phyloP scores from a whole-genome alignment of 1,140 invertebrate genomes.

The Wasmannia auropunctata region DNA sequence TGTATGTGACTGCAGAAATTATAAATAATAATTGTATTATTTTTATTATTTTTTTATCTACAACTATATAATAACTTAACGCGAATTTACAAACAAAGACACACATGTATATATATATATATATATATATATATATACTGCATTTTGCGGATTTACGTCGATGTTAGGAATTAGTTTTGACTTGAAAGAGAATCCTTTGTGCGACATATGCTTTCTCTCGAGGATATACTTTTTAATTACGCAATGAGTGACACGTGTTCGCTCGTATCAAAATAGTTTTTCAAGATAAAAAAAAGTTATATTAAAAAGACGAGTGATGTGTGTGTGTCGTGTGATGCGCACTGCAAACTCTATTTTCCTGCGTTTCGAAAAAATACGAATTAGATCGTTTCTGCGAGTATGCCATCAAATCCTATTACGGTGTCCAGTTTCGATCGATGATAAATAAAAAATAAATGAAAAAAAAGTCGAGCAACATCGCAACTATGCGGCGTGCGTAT shows the following conservation, averaged over 20 bases:
- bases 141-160: background rate
- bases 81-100: too few relatives aligned
- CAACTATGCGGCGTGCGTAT: background rate
- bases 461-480: background rate
- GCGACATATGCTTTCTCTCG: background rate
- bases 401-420: background rate
- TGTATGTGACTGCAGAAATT: too few relatives aligned
- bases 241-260: background rate
- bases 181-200: background rate
- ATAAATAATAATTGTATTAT: too few relatives aligned
- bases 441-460: background rate
- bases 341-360: constrained; percentile 9
- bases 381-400: background rate
- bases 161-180: background rate
- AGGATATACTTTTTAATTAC: background rate
- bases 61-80: too few relatives aligned
- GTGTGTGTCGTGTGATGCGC: background rate
- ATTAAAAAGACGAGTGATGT: background rate
- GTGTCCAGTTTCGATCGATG: background rate
- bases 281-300: background rate
- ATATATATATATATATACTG: too few relatives aligned
- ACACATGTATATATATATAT: too few relatives aligned
- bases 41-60: too few relatives aligned
- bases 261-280: background rate
- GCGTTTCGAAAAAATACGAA: background rate